Base-by-base conservation (phyloP, 1,140 invertebrate species). In the Atta colombica region DNA sequence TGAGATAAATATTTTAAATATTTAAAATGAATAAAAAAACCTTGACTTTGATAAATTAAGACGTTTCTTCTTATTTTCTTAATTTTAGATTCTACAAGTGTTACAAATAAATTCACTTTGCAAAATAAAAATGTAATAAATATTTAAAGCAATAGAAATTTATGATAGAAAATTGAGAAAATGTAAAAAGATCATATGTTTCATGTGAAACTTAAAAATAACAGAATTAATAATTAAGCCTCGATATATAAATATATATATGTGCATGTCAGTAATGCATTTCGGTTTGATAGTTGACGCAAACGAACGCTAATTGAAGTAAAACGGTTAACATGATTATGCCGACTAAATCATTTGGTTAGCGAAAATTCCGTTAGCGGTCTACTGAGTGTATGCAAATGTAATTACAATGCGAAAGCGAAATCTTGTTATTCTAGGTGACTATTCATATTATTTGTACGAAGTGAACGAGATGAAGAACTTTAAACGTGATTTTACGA, bases 301-400 rank as follows among this genome's bases (percentile, higher is more conserved):
- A 61, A 84, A 84, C 55, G 80, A 61, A 51, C 68, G 25, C 39
- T 84, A 84, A 84, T 74, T 84, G 80, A 49, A 84, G 68, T 74
- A 74, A 84, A 84, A 63, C 69, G 80, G 55, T 84, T 84, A 84
- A 84, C 69, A 74, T 58, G 69, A 74, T 84, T 74, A 74, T 84
- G 72, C 80, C 68, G 14, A 61, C 55, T 84, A 84, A 84, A 74
- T 84, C 80, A 84, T 74, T 74, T 35, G 39, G 39, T 84, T 74
- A 84, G 80, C 68, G 80, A 84, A 25, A 84, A 84, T 84, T 74
- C 39, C 39, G 39, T 84, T 84, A 84, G 39, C 68, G 80, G 55
- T 74, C 80, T 84, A 74, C 39, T 84, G 80, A 61, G 55, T 61
- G 39, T 25, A 35, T 74, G 80, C 69, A 74, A 74, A 84, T 74